Percentiles rank a stretch among this genome's conserved stretches.
These are phyloP conservation scores for Epizoanthus rinbou DNA, from an alignment of 92 coral and sea anemone species.

Conservation along the genomic window DNA sequence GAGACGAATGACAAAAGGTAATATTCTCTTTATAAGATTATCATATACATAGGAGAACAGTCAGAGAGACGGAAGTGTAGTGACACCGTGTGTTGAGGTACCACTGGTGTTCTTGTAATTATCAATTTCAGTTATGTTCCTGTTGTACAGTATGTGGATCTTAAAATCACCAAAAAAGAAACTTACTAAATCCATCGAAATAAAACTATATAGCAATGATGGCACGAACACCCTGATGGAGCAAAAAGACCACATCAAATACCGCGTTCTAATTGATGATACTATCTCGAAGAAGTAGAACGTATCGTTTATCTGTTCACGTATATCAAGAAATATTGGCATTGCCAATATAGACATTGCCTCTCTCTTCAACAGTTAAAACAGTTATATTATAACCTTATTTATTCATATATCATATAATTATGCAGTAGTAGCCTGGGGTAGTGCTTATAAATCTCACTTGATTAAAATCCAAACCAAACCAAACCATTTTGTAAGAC, in stretches of 20 bases:
- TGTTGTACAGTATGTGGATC: no score
- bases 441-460: not conserved
- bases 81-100: no score
- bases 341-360: no score
- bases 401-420: not conserved
- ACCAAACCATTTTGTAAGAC: no score
- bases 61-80: no score
- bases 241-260: not conserved
- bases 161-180: not conserved
- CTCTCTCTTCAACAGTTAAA: no score
- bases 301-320: not conserved
- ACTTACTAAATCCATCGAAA: not conserved
- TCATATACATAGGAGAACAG: no score
- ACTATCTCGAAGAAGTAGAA: not conserved
- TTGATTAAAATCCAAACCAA: not conserved
- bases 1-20: no score
- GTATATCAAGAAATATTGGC: no score
- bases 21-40: no score
- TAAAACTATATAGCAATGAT: not conserved
- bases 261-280: not conserved
- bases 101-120: no score
- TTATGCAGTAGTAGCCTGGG: not conserved
- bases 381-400: not conserved
- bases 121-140: no score
- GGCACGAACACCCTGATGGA: not conserved